Evolutionary conservation across 2,888 invertebrate genomes (phyloP).

Genomic region (Ochropleura leucogaster): DNA sequence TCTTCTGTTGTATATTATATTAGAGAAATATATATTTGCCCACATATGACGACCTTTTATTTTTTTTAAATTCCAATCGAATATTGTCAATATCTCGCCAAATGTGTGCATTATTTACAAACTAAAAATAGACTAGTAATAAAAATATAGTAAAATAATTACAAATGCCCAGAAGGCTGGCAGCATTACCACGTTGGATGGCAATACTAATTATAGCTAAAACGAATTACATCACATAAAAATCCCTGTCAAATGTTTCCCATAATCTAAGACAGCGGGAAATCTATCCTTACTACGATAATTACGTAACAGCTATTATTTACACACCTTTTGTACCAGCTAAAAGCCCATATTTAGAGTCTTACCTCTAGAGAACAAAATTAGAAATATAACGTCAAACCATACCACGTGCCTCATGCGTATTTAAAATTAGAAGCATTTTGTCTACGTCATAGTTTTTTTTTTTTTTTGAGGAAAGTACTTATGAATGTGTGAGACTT

Average conservation of each 20-base stretch:
- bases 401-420: background rate
- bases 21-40: background rate
- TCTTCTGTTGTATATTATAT: background rate
- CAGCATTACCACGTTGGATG: no score
- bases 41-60: no score
- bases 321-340: constrained; percentile 4
- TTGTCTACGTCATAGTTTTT: constrained; percentile 12
- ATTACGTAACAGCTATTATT: constrained; percentile 33
- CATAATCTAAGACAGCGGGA: constrained; percentile 28
- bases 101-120: no score
- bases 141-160: no score
- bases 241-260: background rate
- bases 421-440: constrained; percentile 7
- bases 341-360: constrained; percentile 20
- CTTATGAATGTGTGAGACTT: no score
- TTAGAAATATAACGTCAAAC: constrained; percentile 39
- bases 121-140: no score
- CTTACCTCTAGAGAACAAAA: background rate
- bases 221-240: background rate
- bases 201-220: background rate
- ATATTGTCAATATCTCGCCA: background rate
- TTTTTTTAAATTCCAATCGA: background rate
- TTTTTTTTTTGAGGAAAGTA: background rate
- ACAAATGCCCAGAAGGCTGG: no score
- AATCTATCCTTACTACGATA: background rate